Base-by-base conservation (phyloP, 1,140 invertebrate species). In the Eciton burchellii region DNA sequence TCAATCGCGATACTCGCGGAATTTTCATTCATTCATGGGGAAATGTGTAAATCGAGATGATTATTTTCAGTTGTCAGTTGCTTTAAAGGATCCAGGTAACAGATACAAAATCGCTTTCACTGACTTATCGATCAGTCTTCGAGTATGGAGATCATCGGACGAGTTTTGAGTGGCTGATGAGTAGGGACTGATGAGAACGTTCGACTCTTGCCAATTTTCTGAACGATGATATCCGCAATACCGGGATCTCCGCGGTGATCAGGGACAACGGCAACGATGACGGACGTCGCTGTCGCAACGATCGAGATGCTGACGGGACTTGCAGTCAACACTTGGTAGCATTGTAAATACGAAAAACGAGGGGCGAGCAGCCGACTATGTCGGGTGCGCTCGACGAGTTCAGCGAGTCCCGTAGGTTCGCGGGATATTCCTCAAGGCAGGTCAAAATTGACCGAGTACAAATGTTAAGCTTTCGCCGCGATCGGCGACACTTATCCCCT, bases 361-460 rank as follows among this genome's bases (percentile, higher is more conserved):
- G n/a, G n/a, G n/a, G 24, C 72, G 57, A 74, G 26, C 12, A 60
- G 62, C 47, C 41, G 21, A 41, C 26, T 47, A 76, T 14, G 6
- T 60, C 57, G 71, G 3, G 12, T 16, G 14, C 60, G 29, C 24
- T 43, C 6, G 60, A 11, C 43, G 19, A 63, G 6, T 63, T 68
- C 35, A 6, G 9, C 24, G 63, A 54, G 74, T 74, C 60, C 8
- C 6, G 1, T 43, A 45, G 21, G 35, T 14, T 35, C 45, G n/a
- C 45, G 19, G n/a, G 41, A 49, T 45, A 70, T 76, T 65, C 26
- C 35, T 26, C 26, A 29, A 57, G 12, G 19, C 49, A 56, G 24
- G 21, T 70, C 24, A 56, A 43, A 66, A 21, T 77, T 77, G 66
- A 79, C 52, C 35, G 74, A 79, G 74, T 79, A 79, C 74, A 79